phyloP scores from a whole-genome alignment of 2,888 invertebrate species.

The Agonopterix arenella region DNA sequence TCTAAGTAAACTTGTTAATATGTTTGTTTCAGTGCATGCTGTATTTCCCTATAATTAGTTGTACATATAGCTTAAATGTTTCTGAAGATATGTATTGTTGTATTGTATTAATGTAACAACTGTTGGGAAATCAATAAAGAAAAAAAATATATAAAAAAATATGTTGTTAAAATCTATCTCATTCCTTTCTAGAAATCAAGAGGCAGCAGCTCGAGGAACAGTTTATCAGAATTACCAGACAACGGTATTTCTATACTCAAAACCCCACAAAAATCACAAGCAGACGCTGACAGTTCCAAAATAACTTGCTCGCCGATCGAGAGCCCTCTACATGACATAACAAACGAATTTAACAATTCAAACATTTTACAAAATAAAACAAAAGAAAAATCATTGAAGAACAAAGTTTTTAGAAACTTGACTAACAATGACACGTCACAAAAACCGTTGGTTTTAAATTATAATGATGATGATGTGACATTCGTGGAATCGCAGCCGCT shows the following conservation, averaged over 20 bases:
- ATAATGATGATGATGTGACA: constrained; percentile 6
- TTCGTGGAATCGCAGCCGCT: constrained; percentile 12
- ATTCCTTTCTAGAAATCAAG: constrained; percentile 18
- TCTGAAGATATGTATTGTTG: no score
- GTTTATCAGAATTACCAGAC: constrained; percentile 26
- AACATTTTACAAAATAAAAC: no score
- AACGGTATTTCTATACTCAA: constrained; percentile 13
- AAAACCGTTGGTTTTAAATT: neutral
- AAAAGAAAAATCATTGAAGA: neutral
- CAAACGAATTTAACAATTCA: constrained; percentile 21
- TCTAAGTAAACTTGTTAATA: no score
- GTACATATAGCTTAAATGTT: no score
- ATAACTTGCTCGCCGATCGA: constrained; percentile 52
- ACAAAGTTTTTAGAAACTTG: neutral
- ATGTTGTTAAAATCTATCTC: no score
- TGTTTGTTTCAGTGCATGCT: no score
- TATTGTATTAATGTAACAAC: no score
- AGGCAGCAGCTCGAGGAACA: constrained; percentile 19
- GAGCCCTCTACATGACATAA: constrained; percentile 46
- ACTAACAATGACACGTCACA: neutral
- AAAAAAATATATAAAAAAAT: no score
- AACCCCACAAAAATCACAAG: constrained; percentile 19
- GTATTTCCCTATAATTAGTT: no score
- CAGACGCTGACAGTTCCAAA: constrained; percentile 27
- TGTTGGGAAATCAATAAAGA: no score